Percentiles rank a stretch among this genome's conserved stretches.
phyloP scores from a whole-genome alignment of 2,113 vertebrate species.

The Gadus chalcogrammus region DNA sequence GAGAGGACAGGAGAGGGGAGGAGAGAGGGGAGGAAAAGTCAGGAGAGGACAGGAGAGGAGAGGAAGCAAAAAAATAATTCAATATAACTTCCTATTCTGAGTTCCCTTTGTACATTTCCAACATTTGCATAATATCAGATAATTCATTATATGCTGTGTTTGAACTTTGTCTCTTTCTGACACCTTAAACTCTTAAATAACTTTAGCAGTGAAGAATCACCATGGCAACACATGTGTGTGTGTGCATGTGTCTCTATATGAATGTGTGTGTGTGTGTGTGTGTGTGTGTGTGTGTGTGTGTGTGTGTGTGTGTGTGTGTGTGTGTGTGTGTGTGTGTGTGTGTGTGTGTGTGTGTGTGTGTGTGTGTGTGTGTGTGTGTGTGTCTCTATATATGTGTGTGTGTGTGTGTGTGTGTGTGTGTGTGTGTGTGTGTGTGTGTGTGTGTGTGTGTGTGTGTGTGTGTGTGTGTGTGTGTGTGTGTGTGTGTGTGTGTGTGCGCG shows the following conservation, averaged over 20 bases:
- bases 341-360: conserved; percentile 14
- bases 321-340: background rate
- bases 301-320: background rate
- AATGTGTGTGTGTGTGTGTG: background rate
- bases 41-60: background rate
- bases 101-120: background rate
- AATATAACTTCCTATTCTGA: background rate
- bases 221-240: conserved; percentile 56
- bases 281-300: background rate
- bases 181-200: conserved; percentile 21
- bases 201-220: conserved; percentile 42
- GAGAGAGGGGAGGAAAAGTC: too few relatives aligned
- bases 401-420: conserved; percentile 9
- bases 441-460: conserved; percentile 15
- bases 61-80: background rate
- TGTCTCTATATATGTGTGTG: too few relatives aligned
- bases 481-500: too few relatives aligned
- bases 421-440: conserved; percentile 2
- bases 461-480: background rate
- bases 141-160: background rate
- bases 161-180: conserved; percentile 13
- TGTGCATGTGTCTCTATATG: conserved; percentile 1
- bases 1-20: background rate
- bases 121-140: background rate
- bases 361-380: background rate